Evolutionary conservation across 2,113 vertebrate species (phyloP), one percentile per base, ranked within the genome.

Genomic region (Nothoprocta pentlandii): DNA sequence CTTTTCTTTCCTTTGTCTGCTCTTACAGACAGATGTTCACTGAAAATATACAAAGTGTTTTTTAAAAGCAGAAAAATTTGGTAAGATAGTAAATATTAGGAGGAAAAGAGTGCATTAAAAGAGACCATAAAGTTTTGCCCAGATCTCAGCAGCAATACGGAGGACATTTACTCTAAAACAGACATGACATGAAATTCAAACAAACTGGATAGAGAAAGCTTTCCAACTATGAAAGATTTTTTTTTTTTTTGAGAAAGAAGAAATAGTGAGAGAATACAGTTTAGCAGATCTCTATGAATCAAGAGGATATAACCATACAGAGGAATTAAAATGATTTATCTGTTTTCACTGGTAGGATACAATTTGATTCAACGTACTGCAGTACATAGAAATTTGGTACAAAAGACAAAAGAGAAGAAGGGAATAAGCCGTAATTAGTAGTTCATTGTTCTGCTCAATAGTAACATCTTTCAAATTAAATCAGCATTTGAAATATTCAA

Each of bases 401-500:
- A 62, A 94, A 96, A 88, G 62, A 96, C 13, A 70, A 93, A 92
- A 89, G 30, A 34, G 20, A 90, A 71, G 81, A 84, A 62, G 23
- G 68, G 25, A 96, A 94, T 62, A 85, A 88, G 2, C 12, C 54
- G 74, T 94, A 95, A 97, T 96, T 95, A 90, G 66, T 42, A 87
- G 39, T 64, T 91, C 81, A 92, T 96, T 96, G 76, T 97, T 95
- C 76, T 95, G 19, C 32, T 93, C 74, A 68, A 67, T 91, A 86
- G 67, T 87, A 90, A 75, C 56, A 75, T 94, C 77, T 91, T 96
- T 96, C 80, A 79, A 91, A 94, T 89, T 92, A 90, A 95, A 49
- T 51, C 34, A 84, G 74, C 85, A 79, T 84, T 91, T 94, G 84
- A 92, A 97, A 93, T 94, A 95, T 71, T 74, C 58, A 97, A 94